Evolutionary conservation across 2,888 invertebrate genomes (phyloP).

Genomic region (Drosophila eohydei): DNA sequence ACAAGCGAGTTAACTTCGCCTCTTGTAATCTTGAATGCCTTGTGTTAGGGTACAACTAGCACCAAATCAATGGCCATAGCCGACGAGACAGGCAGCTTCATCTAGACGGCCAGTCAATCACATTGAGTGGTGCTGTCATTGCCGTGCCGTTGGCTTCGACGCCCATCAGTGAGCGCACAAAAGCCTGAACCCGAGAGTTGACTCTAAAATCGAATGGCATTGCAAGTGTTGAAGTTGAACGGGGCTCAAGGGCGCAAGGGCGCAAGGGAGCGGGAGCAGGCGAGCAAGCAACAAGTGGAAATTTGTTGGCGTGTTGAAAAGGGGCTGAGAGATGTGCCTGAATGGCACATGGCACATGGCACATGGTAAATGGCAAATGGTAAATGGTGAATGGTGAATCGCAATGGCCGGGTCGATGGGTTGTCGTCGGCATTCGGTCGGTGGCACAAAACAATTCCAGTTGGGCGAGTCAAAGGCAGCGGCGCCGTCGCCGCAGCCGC

Average conservation of each 20-base stretch:
- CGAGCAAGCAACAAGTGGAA: slow-evolving; percentile 65
- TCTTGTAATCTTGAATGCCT: neutral
- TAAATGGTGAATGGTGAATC: slow-evolving; percentile 2
- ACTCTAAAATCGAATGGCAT: slow-evolving; percentile 21
- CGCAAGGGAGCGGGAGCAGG: neutral
- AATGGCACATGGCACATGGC: slow-evolving; percentile 41
- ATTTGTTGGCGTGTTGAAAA: slow-evolving; percentile 55
- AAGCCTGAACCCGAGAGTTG: slow-evolving; percentile 26
- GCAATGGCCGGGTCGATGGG: neutral
- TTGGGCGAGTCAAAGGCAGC: slow-evolving; percentile 55
- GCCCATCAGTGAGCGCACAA: slow-evolving; percentile 37
- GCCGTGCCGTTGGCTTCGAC: slow-evolving; percentile 7
- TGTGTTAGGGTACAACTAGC: slow-evolving; percentile 15
- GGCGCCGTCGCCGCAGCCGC: slow-evolving; percentile 51
- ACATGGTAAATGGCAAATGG: slow-evolving; percentile 4
- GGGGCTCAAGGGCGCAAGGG: neutral
- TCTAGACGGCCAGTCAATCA: slow-evolving; percentile 60
- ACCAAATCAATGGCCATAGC: slow-evolving; percentile 47
- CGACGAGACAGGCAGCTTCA: slow-evolving; percentile 31
- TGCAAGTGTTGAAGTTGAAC: neutral
- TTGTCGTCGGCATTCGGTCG: slow-evolving; percentile 7
- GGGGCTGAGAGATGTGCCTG: slow-evolving; percentile 40
- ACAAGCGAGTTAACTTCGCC: neutral
- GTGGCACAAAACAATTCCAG: slow-evolving; percentile 49
- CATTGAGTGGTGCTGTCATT: slow-evolving; percentile 61